Percentiles rank a stretch among this genome's conserved stretches.
Conservation (phyloP, 2,888 invertebrate genomes). For the Apodemia mormo region DNA sequence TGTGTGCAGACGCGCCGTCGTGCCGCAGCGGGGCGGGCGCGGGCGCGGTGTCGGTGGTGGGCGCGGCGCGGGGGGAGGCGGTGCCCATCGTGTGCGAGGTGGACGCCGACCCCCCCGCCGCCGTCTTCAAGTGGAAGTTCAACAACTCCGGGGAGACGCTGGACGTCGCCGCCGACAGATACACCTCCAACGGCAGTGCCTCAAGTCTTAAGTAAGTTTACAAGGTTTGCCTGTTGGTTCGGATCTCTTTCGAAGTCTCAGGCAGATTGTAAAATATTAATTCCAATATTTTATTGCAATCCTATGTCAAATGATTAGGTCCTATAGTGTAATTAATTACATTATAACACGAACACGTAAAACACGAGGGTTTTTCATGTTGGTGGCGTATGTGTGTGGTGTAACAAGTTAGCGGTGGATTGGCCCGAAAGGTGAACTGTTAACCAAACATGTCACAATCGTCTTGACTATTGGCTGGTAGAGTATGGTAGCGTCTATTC, state of each 20-base stretch:
- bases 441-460: background rate
- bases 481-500: too few species aligned
- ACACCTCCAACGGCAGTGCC: conserved; percentile 89
- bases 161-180: conserved; percentile 90
- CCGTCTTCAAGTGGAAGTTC: conserved; percentile 96
- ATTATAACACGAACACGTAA: too few species aligned
- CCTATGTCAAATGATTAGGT: too few species aligned
- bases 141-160: conserved; percentile 95
- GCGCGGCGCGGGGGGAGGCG: conserved; percentile 93
- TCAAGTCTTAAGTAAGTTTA: conserved; percentile 82
- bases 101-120: conserved; percentile 95
- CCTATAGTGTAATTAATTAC: too few species aligned
- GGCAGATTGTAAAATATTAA: too few species aligned
- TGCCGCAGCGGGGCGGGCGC: conserved; percentile 79
- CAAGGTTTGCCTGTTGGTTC: too few species aligned
- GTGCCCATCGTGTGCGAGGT: conserved; percentile 94
- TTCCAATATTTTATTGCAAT: too few species aligned
- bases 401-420: too few species aligned
- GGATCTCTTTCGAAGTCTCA: too few species aligned
- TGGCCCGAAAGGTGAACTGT: background rate
- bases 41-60: conserved; percentile 89
- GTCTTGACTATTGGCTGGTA: background rate
- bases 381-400: too few species aligned
- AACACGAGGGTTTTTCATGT: too few species aligned
- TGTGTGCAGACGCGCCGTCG: conserved; percentile 88